Conservation (phyloP, 2,113 vertebrate species). For the Catharus minimus region DNA sequence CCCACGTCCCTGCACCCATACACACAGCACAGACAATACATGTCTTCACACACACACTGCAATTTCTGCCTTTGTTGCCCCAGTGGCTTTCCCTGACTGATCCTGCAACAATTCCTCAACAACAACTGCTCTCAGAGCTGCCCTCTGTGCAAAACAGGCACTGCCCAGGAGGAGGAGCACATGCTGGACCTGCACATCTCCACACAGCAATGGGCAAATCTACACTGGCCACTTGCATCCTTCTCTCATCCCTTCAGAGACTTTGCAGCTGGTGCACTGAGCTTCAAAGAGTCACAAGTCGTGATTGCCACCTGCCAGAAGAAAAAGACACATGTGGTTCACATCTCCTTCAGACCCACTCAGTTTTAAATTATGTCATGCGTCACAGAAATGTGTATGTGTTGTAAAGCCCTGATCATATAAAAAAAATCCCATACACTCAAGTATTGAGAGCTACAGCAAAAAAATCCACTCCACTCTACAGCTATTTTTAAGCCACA, state of each 20-base stretch:
- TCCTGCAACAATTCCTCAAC: background rate
- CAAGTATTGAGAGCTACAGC: fast-evolving
- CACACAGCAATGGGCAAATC: background rate
- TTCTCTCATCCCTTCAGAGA: background rate
- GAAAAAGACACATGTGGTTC: background rate
- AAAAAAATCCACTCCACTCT: background rate
- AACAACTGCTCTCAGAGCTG: background rate
- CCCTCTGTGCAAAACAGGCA: background rate
- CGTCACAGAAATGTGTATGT: fast-evolving
- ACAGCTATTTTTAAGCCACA: background rate
- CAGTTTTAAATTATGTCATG: fast-evolving
- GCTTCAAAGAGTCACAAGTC: background rate
- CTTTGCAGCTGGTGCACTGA: background rate
- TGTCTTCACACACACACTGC: no score
- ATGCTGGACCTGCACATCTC: fast-evolving
- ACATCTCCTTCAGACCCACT: fast-evolving
- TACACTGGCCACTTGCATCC: background rate
- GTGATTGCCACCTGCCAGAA: background rate
- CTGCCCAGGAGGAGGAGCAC: background rate
- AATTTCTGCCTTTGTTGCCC: background rate
- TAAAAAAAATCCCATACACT: background rate
- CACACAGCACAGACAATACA: fast-evolving
- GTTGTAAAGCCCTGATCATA: fast-evolving
- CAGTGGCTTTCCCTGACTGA: background rate
- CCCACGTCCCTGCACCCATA: fast-evolving